phyloP scores from a whole-genome alignment of 2,113 vertebrate species.

The Carollia perspicillata region DNA sequence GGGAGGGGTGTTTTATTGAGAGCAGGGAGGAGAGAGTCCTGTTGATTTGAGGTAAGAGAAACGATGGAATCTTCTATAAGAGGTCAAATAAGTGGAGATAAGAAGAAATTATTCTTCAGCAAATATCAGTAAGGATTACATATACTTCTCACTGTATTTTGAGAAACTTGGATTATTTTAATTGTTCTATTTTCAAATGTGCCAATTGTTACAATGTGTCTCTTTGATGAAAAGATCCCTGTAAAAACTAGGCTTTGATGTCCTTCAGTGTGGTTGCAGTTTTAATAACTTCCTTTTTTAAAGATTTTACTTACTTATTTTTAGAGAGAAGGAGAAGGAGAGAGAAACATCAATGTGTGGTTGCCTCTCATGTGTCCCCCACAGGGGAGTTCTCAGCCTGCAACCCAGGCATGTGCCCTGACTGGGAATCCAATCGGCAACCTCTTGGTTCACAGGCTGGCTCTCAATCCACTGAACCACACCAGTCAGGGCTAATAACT shows the following conservation, averaged over 20 bases:
- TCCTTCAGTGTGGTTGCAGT: neutral
- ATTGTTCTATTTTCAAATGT: neutral
- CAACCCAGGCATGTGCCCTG: too few relatives aligned
- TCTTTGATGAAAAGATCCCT: neutral
- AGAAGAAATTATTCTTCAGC: neutral
- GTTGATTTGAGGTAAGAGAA: neutral
- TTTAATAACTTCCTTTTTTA: conserved; percentile 5
- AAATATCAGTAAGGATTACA: neutral
- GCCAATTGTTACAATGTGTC: neutral
- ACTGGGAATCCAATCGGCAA: too few relatives aligned
- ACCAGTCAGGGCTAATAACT: too few relatives aligned
- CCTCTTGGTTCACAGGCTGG: too few relatives aligned
- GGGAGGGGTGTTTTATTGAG: neutral
- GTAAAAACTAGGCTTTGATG: neutral
- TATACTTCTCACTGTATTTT: neutral
- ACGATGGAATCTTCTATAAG: neutral
- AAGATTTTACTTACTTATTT: too few relatives aligned
- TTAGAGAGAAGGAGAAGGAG: too few relatives aligned
- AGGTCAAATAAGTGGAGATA: neutral
- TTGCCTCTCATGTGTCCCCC: too few relatives aligned
- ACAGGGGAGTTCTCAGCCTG: too few relatives aligned
- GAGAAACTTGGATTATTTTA: neutral
- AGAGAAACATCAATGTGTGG: too few relatives aligned
- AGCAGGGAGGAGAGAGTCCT: neutral
- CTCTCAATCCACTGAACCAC: too few relatives aligned